phyloP scores from a whole-genome alignment of 2,888 invertebrate species.

The Diplolepis rosae region DNA sequence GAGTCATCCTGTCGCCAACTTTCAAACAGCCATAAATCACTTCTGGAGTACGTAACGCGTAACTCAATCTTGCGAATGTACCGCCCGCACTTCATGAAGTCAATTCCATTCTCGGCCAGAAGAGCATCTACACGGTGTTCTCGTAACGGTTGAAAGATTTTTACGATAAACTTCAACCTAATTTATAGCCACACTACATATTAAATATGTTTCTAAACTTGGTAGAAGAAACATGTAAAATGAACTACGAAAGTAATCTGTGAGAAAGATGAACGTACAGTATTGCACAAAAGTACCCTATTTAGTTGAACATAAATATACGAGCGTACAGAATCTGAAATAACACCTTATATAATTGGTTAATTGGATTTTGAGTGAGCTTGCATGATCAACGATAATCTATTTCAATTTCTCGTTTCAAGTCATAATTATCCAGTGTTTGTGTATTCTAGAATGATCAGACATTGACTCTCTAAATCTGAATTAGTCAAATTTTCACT shows the following conservation, averaged over 20 bases:
- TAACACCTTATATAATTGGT: neutral
- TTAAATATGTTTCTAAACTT: neutral
- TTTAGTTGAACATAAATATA: neutral
- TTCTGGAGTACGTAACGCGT: neutral
- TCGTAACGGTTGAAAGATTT: constrained; percentile 3
- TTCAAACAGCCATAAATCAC: constrained; percentile 9
- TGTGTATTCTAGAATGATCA: too few relatives aligned
- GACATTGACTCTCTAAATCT: too few relatives aligned
- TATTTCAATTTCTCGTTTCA: neutral
- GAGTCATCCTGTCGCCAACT: constrained; percentile 19
- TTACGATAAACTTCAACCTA: neutral
- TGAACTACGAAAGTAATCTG: neutral
- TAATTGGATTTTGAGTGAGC: neutral
- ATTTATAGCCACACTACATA: neutral
- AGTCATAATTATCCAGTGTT: neutral
- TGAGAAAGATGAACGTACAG: neutral
- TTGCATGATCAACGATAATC: neutral
- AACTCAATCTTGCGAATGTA: constrained; percentile 4
- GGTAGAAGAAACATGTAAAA: neutral
- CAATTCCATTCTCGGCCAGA: neutral
- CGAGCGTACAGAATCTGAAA: neutral
- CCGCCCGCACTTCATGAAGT: neutral
- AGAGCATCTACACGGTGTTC: neutral
- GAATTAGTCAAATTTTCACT: too few relatives aligned
- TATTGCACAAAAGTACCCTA: neutral